Evolutionary conservation across 1,140 invertebrate genomes (phyloP).

Genomic region (Ceratosolen fusciceps): DNA sequence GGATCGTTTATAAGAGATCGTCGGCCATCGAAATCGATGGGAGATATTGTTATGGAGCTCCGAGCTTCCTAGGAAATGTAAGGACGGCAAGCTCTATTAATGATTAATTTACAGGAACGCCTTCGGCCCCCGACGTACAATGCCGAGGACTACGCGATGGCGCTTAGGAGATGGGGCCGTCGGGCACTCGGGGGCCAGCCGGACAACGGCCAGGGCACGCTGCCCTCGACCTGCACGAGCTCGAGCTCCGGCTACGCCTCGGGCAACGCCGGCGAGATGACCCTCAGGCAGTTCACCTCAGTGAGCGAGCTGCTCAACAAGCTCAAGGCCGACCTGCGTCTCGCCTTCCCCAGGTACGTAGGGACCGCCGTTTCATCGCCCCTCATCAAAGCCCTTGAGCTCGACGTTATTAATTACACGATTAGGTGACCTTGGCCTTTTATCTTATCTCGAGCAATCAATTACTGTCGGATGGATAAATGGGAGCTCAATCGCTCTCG

Average conservation of each 20-base stretch:
- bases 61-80: too few relatives aligned
- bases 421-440: too few relatives aligned
- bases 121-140: conserved; percentile 88
- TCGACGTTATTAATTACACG: too few relatives aligned
- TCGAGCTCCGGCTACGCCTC: conserved; percentile 68
- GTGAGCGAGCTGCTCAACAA: conserved; percentile 91
- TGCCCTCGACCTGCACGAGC: conserved; percentile 70
- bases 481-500: too few relatives aligned
- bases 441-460: too few relatives aligned
- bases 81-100: neutral
- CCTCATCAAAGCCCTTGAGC: too few relatives aligned
- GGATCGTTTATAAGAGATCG: too few relatives aligned
- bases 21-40: neutral
- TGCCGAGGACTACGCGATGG: conserved; percentile 85
- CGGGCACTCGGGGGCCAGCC: conserved; percentile 69
- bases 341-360: conserved; percentile 87
- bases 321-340: conserved; percentile 85
- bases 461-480: too few relatives aligned
- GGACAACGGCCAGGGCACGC: conserved; percentile 57
- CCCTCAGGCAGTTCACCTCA: conserved; percentile 85
- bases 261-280: conserved; percentile 86
- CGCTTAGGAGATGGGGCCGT: conserved; percentile 83
- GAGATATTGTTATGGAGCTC: too few relatives aligned
- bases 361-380: too few relatives aligned
- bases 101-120: conserved; percentile 76